These are phyloP conservation scores for Pantherophis guttatus DNA, from an alignment of 2,113 vertebrate species.

Conservation along the genomic window DNA sequence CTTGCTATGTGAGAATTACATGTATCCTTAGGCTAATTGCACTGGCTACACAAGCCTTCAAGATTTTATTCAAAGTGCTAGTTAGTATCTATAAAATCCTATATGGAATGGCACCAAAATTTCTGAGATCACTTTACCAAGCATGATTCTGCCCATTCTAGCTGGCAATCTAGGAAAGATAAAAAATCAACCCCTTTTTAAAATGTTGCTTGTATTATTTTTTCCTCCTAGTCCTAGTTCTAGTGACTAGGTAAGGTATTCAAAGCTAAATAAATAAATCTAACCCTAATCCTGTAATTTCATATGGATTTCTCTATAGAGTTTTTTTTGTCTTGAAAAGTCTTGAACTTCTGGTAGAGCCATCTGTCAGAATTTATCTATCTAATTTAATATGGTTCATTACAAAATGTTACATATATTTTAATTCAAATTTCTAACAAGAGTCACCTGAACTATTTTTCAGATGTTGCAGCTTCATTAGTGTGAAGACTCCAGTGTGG, in stretches of 20 bases:
- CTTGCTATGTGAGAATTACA: not conserved
- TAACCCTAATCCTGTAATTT: not conserved
- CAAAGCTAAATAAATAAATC: not conserved
- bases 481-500: not conserved
- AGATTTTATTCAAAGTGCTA: not conserved
- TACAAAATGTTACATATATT: not conserved
- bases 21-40: not conserved
- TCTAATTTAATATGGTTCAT: not conserved
- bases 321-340: not conserved
- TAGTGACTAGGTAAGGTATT: not conserved
- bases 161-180: not conserved
- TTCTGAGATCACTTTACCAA: not conserved
- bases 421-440: not conserved
- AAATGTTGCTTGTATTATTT: not conserved
- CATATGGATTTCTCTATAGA: not conserved
- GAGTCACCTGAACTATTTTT: not conserved
- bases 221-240: not conserved
- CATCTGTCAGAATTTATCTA: not conserved
- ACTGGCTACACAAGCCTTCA: not conserved
- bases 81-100: not conserved
- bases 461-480: not conserved
- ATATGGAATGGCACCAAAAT: not conserved
- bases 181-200: not conserved
- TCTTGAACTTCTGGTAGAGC: not conserved
- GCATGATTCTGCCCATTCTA: not conserved